phyloP scores from a whole-genome alignment of 2,797 vertebrate species.

The Poeciliopsis turneri region DNA sequence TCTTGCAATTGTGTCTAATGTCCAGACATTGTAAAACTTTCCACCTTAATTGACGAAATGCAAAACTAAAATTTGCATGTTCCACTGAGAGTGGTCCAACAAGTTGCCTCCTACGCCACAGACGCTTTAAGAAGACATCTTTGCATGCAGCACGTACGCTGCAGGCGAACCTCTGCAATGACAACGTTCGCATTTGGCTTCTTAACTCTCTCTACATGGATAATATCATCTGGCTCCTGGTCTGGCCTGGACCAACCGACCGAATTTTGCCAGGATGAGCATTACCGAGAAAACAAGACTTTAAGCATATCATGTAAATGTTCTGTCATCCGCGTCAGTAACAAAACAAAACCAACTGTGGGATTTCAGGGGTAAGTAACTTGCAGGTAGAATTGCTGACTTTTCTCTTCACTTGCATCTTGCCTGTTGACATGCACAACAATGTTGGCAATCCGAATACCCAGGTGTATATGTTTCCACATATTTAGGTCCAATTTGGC shows the following conservation, averaged over 20 bases:
- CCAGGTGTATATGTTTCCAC: constrained; percentile 6
- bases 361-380: constrained; percentile 72
- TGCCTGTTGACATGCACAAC: constrained; percentile 4
- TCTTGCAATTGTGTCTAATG: constrained; percentile 15
- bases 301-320: constrained; percentile 29
- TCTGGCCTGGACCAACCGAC: constrained; percentile 30
- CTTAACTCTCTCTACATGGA: constrained; percentile 72
- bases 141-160: constrained; percentile 38
- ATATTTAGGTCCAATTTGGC: constrained; percentile 26
- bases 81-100: constrained; percentile 51
- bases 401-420: neutral
- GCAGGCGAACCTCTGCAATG: constrained; percentile 78
- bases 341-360: constrained; percentile 25
- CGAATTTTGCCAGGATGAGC: constrained; percentile 24
- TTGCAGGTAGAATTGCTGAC: constrained; percentile 2
- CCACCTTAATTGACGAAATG: constrained; percentile 17
- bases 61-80: constrained; percentile 11
- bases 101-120: constrained; percentile 59
- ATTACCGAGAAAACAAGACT: constrained; percentile 26
- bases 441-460: constrained; percentile 13
- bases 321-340: constrained; percentile 26
- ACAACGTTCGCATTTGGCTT: constrained; percentile 67
- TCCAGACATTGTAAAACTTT: constrained; percentile 34
- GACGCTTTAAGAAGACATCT: constrained; percentile 73
- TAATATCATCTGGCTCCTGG: constrained; percentile 52